Evolutionary conservation across 1,140 invertebrate genomes (phyloP).

Genomic region (Aphelenchoides besseyi): DNA sequence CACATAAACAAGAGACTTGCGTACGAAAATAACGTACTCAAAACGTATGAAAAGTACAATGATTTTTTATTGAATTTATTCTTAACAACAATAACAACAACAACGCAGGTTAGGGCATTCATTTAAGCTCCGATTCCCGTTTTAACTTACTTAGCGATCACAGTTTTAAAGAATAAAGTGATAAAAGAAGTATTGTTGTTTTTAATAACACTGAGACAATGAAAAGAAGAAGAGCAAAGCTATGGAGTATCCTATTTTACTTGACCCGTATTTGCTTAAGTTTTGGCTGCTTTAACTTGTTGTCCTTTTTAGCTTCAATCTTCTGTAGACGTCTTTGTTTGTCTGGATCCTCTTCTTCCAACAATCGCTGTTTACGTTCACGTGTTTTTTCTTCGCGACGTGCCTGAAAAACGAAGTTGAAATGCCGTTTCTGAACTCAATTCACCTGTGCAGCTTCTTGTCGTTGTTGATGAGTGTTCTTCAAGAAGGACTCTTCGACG

Average conservation of each 20-base stretch:
- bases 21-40: too few relatives aligned
- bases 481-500: constrained; percentile 85
- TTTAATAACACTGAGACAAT: background rate
- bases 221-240: background rate
- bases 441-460: constrained; percentile 57
- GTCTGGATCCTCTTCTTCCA: constrained; percentile 72
- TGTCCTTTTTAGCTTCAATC: constrained; percentile 45
- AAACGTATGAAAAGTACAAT: too few relatives aligned
- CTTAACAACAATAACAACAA: too few relatives aligned
- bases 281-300: constrained; percentile 44
- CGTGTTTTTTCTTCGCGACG: constrained; percentile 81
- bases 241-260: constrained; percentile 15
- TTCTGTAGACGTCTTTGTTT: constrained; percentile 49
- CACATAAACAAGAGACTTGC: too few relatives aligned
- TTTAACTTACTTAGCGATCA: too few relatives aligned
- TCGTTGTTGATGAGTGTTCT: constrained; percentile 80
- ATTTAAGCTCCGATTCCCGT: too few relatives aligned
- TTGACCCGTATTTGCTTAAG: constrained; percentile 49
- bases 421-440: too few relatives aligned
- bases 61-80: too few relatives aligned
- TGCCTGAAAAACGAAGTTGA: constrained; percentile 67
- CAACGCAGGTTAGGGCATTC: too few relatives aligned
- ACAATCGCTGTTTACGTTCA: constrained; percentile 82
- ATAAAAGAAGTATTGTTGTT: background rate
- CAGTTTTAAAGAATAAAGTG: too few relatives aligned